Evolutionary conservation across 2,888 invertebrate species (phyloP), one percentile per base, ranked within the genome.

Genomic region (Eupithecia centaureata): DNA sequence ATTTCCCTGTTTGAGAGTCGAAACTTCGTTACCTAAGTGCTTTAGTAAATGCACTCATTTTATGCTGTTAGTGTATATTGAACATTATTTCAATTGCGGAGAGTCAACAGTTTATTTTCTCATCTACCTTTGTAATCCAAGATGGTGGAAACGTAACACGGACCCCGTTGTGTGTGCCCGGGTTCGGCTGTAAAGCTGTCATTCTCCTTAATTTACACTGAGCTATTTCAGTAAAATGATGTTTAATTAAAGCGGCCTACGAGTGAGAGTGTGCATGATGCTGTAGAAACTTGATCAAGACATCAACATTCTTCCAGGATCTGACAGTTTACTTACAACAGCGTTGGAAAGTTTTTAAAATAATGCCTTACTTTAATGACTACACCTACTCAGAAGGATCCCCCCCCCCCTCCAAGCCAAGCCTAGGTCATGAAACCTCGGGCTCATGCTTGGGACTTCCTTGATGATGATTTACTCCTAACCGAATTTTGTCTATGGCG

Each of bases 121-220:
- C 10, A 12, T 10, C 1, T 33, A 54, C 42, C 32, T 65, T 28
- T 47, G 73, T 72, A 75, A 75, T 65, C 61, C 59, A 65, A 73
- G 63, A 61, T 71, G 72, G 71, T 30, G 68, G 73, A 70, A 61
- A 61, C 64, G 30, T 54, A 68, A 59, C 70, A 35, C 38, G 56
- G 22, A 42, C 27, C 52, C 52, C 61, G 63, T 54, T 67, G 67
- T 66, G 66, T 70, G 67, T 64, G 33, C 63, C 67, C 63, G 33
- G 63, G 59, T 51, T 65, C 56, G 54, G 69, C 10, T 42, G 61
- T 73, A 73, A 73, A 71, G 68, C 71, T 71, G 73, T 73, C 74
- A 66, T 58, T 60, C 63, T 33, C 33, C 42, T 67, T 67, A 52
- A 60, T 60, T 70, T 64, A 67, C 63, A 38, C 10, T 63, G 3